Evolutionary conservation across 2,888 invertebrate species (phyloP).

Genomic region (Habroteleia sp.): DNA sequence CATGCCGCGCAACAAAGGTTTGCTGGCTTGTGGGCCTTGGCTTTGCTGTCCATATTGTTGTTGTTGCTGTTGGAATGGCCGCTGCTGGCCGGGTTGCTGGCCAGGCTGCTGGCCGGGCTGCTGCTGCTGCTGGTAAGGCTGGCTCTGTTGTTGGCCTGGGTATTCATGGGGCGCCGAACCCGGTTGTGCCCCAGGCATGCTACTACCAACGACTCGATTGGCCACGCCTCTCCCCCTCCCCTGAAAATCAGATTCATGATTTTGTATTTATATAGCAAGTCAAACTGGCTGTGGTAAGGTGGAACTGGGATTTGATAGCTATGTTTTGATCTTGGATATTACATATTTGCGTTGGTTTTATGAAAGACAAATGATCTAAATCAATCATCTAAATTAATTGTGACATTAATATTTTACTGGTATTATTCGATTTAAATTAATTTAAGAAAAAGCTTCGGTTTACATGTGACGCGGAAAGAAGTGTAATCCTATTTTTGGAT

Average conservation of each 20-base stretch:
- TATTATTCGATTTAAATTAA: too few species aligned
- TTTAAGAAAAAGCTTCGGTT: too few species aligned
- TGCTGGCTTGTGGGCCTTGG: constrained; percentile 74
- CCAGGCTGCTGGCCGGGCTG: constrained; percentile 65
- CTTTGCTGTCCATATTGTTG: constrained; percentile 71
- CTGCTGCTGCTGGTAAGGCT: constrained; percentile 59
- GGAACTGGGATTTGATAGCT: too few species aligned
- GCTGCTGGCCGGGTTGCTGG: constrained; percentile 64
- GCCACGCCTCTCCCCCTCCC: constrained; percentile 85
- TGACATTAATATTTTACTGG: too few species aligned
- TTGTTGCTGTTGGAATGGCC: constrained; percentile 71
- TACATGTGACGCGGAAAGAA: too few species aligned
- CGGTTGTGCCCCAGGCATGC: constrained; percentile 84
- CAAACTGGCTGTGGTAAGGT: too few species aligned
- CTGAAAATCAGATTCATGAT: constrained; percentile 75
- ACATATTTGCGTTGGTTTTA: too few species aligned
- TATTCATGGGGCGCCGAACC: constrained; percentile 74
- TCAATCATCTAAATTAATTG: too few species aligned
- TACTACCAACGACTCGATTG: constrained; percentile 83
- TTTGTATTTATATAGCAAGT: too few species aligned
- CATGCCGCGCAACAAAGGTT: constrained; percentile 81
- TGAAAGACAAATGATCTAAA: too few species aligned
- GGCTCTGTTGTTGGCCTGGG: constrained; percentile 68
- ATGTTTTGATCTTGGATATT: too few species aligned
- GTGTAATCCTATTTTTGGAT: too few species aligned